Conservation (phyloP, 1,140 invertebrate species). For the Heterodera schachtii region DNA sequence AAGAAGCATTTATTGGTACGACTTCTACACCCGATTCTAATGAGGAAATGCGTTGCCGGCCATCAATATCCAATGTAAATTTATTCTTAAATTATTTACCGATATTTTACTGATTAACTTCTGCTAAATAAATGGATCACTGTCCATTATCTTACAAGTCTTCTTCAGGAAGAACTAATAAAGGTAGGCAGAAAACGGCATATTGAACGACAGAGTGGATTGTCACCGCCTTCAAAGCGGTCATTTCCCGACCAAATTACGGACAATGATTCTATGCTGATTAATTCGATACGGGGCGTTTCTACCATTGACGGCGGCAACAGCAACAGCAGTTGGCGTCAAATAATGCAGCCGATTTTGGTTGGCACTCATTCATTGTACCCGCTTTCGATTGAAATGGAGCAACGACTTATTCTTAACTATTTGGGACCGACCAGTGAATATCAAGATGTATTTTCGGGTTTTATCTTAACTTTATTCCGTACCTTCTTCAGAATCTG, state of each 20-base stretch:
- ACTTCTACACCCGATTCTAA: background rate
- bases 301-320: slow-evolving; percentile 23
- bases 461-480: background rate
- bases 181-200: background rate
- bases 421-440: slow-evolving; percentile 43
- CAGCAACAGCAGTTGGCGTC: slow-evolving; percentile 42
- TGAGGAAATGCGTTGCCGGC: background rate
- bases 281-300: background rate
- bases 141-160: background rate
- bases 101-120: too few relatives aligned
- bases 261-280: background rate
- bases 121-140: too few relatives aligned
- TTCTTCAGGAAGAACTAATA: background rate
- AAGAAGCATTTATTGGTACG: background rate
- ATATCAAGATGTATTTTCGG: slow-evolving; percentile 42
- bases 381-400: slow-evolving; percentile 50
- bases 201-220: background rate
- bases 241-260: slow-evolving; percentile 9
- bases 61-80: background rate
- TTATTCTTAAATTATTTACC: too few relatives aligned
- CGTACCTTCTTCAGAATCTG: slow-evolving; percentile 44
- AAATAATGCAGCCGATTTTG: slow-evolving; percentile 46
- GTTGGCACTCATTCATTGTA: slow-evolving; percentile 42
- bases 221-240: slow-evolving; percentile 20
- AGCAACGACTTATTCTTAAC: slow-evolving; percentile 51